These are phyloP conservation scores for Recurvirostra avosetta DNA, from an alignment of 2,113 vertebrate species.

Conservation along the genomic window DNA sequence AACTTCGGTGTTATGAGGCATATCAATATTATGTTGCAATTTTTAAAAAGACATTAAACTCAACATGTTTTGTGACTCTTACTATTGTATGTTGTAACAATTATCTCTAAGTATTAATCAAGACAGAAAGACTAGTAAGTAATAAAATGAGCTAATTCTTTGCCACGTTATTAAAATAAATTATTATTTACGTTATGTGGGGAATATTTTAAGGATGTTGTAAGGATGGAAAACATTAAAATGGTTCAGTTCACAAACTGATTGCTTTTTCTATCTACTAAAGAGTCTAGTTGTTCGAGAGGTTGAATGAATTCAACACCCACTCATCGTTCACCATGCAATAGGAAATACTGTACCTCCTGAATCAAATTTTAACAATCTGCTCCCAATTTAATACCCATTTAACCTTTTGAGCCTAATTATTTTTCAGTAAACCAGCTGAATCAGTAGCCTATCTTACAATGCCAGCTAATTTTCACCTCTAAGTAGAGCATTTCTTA, in stretches of 20 bases:
- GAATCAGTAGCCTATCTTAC: background rate
- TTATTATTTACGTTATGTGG: background rate
- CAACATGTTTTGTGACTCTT: background rate
- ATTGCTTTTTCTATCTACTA: background rate
- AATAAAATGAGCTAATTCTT: background rate
- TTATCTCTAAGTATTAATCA: background rate
- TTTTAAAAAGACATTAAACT: background rate
- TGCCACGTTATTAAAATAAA: background rate
- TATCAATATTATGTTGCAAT: background rate
- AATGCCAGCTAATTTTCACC: background rate
- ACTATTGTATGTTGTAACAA: background rate
- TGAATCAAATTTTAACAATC: background rate
- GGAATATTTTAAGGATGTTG: background rate
- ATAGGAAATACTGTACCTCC: background rate
- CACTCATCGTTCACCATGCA: background rate
- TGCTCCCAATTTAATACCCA: background rate
- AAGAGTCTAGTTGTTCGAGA: background rate
- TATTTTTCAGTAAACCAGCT: background rate
- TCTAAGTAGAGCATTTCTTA: background rate
- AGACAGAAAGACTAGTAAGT: background rate
- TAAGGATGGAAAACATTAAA: background rate
- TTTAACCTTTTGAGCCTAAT: constrained; percentile 8
- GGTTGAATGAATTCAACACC: background rate
- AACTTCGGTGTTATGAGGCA: background rate
- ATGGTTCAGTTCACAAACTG: background rate